These are phyloP conservation scores for Ptiloglossa arizonensis DNA, from an alignment of 1,140 invertebrate species.

Conservation along the genomic window DNA sequence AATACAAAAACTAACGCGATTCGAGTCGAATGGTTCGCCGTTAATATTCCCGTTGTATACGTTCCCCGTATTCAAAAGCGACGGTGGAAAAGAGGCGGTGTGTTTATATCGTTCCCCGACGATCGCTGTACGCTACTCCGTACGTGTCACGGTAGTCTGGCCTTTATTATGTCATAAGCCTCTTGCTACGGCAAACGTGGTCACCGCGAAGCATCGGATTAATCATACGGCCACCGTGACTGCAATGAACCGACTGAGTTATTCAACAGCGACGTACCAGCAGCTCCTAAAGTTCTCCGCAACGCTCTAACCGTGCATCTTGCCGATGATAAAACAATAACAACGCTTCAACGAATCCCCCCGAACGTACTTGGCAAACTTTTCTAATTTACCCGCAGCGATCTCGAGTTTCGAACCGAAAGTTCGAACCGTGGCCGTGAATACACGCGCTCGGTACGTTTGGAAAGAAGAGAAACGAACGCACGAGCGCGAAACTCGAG, in stretches of 20 bases:
- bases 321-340: background rate
- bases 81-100: background rate
- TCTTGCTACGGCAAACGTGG: conserved; percentile 5
- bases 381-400: no score
- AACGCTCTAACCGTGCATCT: background rate
- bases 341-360: no score
- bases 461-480: no score
- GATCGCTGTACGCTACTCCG: background rate
- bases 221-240: conserved; percentile 23
- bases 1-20: no score
- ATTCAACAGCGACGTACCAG: background rate
- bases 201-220: conserved; percentile 28
- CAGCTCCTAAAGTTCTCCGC: background rate
- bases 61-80: background rate
- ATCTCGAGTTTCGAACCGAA: background rate
- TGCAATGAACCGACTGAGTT: conserved; percentile 17
- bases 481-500: no score
- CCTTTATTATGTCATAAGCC: conserved; percentile 29
- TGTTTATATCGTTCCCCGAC: conserved; percentile 7
- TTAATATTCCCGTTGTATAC: background rate
- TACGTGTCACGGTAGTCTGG: conserved; percentile 27
- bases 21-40: no score
- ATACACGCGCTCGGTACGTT: no score
- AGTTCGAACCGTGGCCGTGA: no score
- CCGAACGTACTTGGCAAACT: no score